Evolutionary conservation across 2,888 invertebrate genomes (phyloP).

Genomic region (Ptilodon capucinus): DNA sequence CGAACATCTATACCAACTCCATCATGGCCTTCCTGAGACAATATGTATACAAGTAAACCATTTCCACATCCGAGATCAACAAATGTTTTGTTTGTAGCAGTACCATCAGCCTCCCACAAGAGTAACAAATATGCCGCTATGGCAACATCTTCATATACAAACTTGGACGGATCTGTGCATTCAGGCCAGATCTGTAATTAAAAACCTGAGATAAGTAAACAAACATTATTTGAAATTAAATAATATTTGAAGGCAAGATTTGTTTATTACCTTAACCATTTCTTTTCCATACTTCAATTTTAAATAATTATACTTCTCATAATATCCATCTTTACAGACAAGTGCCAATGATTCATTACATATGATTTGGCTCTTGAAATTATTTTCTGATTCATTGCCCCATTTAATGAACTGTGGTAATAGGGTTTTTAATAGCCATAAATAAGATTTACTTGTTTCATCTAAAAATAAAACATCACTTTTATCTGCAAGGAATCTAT

Average conservation of each 20-base stretch:
- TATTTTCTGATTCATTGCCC: slow-evolving; percentile 69
- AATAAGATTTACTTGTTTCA: slow-evolving; percentile 44
- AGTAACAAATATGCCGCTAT: slow-evolving; percentile 94
- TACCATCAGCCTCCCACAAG: slow-evolving; percentile 87
- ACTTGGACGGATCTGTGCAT: slow-evolving; percentile 96
- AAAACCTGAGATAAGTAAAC: neutral
- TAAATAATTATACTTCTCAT: slow-evolving; percentile 86
- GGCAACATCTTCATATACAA: slow-evolving; percentile 97
- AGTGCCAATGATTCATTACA: slow-evolving; percentile 84
- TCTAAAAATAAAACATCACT: slow-evolving; percentile 41
- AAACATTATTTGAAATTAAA: neutral
- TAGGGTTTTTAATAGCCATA: slow-evolving; percentile 82
- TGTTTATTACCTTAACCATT: slow-evolving; percentile 83
- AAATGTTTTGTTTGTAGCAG: slow-evolving; percentile 82
- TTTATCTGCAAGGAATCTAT: no score
- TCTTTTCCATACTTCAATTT: slow-evolving; percentile 90
- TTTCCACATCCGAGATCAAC: slow-evolving; percentile 99
- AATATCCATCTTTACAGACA: slow-evolving; percentile 87
- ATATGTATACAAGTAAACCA: slow-evolving; percentile 94
- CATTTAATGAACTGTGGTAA: slow-evolving; percentile 85
- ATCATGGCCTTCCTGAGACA: slow-evolving; percentile 90
- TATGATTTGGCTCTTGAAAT: slow-evolving; percentile 28
- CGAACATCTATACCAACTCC: slow-evolving; percentile 94
- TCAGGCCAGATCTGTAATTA: slow-evolving; percentile 91
- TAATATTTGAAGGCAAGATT: neutral